Evolutionary conservation across 2,888 invertebrate species (phyloP).

Genomic region (Galerucella nymphaeae): DNA sequence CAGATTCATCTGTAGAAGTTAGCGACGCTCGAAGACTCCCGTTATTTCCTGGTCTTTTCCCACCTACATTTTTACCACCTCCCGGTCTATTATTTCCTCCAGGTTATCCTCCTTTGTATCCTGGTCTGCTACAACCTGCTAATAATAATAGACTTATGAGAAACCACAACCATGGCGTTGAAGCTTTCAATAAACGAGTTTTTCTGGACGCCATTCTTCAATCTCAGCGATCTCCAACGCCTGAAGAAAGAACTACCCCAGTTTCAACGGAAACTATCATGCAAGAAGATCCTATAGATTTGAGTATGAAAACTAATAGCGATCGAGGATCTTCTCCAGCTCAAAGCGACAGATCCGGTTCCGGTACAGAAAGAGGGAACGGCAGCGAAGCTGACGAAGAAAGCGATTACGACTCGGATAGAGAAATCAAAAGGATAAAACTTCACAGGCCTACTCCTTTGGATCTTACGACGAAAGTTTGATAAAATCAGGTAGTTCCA

Average conservation of each 20-base stretch:
- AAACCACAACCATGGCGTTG: slow-evolving; percentile 72
- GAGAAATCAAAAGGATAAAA: slow-evolving; percentile 64
- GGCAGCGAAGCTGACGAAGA: slow-evolving; percentile 69
- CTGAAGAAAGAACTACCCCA: slow-evolving; percentile 50
- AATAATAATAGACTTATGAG: slow-evolving; percentile 65
- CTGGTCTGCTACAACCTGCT: slow-evolving; percentile 62
- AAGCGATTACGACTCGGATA: slow-evolving; percentile 66
- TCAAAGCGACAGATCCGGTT: slow-evolving; percentile 57
- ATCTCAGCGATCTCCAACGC: slow-evolving; percentile 71
- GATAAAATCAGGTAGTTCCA: slow-evolving; percentile 56
- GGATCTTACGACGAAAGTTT: slow-evolving; percentile 79
- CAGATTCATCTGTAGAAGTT: slow-evolving; percentile 81
- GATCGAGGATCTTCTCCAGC: slow-evolving; percentile 63
- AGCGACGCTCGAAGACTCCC: slow-evolving; percentile 69
- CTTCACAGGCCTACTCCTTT: slow-evolving; percentile 67
- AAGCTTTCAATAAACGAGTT: slow-evolving; percentile 76
- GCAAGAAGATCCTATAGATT: slow-evolving; percentile 84
- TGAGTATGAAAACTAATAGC: slow-evolving; percentile 79
- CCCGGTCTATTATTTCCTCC: slow-evolving; percentile 71
- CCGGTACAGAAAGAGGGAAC: slow-evolving; percentile 55
- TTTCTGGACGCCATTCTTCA: slow-evolving; percentile 81
- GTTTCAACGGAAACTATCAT: slow-evolving; percentile 60
- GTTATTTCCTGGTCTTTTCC: slow-evolving; percentile 61
- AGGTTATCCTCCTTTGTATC: slow-evolving; percentile 62
- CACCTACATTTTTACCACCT: slow-evolving; percentile 70